A percentile compares a stretch with the other conserved stretches of the same genome.
Evolutionary conservation across 2,888 invertebrate species (phyloP).

Genomic region (Caenorhabditis doughertyi): DNA sequence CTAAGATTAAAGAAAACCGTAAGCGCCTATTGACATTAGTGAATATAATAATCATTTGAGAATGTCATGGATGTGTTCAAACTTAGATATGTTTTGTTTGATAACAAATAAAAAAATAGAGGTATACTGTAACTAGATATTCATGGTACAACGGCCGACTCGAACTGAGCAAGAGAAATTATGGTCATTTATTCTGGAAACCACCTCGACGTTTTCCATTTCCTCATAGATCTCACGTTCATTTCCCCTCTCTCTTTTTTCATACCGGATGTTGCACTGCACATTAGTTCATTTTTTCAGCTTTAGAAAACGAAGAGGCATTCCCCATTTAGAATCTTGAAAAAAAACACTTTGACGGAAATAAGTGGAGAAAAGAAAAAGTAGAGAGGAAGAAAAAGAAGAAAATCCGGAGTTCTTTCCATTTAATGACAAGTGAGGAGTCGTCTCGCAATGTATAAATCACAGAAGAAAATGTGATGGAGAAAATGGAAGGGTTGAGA

Average conservation of each 20-base stretch:
- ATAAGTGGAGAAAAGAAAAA: not conserved
- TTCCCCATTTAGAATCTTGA: not conserved
- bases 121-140: not conserved
- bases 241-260: not conserved
- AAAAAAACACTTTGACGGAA: not conserved
- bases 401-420: not conserved
- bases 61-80: too few species aligned
- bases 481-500: conserved; percentile 4
- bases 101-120: too few species aligned
- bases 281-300: conserved; percentile 6
- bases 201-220: conserved; percentile 1
- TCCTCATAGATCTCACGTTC: not conserved
- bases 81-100: too few species aligned
- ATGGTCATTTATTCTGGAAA: not conserved
- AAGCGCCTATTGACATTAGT: too few species aligned
- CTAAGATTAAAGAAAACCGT: too few species aligned
- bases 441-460: conserved; percentile 7
- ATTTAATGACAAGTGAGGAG: not conserved
- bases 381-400: not conserved
- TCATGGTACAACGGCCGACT: not conserved
- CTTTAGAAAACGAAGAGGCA: not conserved
- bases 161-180: not conserved
- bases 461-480: conserved; percentile 10
- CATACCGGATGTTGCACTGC: not conserved
- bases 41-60: too few species aligned